These are phyloP conservation scores for Seriola quinqueradiata DNA, from an alignment of 2,113 vertebrate genomes.

Conservation along the genomic window DNA sequence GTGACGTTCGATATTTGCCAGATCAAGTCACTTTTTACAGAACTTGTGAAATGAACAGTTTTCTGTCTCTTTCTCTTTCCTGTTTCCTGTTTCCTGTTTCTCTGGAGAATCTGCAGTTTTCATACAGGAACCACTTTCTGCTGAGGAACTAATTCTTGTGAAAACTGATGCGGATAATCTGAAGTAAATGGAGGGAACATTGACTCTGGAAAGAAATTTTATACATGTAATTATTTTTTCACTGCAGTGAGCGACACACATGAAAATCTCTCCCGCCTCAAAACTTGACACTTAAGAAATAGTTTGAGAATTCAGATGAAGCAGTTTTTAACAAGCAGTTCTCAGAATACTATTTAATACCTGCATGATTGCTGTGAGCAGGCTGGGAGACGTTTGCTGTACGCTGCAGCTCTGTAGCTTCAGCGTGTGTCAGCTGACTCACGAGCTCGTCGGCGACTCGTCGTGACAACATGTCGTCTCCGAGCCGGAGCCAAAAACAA, in stretches of 20 bases:
- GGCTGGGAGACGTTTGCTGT: slow-evolving; percentile 21
- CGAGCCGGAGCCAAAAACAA: not conserved
- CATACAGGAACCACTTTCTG: not conserved
- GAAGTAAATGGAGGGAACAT: not conserved
- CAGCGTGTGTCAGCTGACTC: slow-evolving; percentile 28
- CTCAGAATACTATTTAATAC: not conserved
- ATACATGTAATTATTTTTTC: not conserved
- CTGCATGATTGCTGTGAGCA: not conserved
- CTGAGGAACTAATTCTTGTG: no score
- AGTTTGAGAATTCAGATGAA: slow-evolving; percentile 5
- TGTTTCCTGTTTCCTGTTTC: not conserved
- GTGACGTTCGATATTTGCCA: not conserved
- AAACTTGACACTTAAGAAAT: not conserved
- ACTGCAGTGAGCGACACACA: slow-evolving; percentile 2
- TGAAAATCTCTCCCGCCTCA: slow-evolving; percentile 5
- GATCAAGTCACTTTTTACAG: not conserved
- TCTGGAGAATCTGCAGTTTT: no score
- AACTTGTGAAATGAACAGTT: no score
- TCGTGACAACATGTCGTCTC: slow-evolving; percentile 14
- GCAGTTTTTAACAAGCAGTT: not conserved
- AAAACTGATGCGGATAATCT: not conserved
- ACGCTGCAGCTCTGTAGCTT: slow-evolving; percentile 9
- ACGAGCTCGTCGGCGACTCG: not conserved
- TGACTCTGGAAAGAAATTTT: not conserved
- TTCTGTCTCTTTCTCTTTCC: no score